Base-by-base conservation (phyloP, 2,888 invertebrate genomes). In the Brenthis daphne region DNA sequence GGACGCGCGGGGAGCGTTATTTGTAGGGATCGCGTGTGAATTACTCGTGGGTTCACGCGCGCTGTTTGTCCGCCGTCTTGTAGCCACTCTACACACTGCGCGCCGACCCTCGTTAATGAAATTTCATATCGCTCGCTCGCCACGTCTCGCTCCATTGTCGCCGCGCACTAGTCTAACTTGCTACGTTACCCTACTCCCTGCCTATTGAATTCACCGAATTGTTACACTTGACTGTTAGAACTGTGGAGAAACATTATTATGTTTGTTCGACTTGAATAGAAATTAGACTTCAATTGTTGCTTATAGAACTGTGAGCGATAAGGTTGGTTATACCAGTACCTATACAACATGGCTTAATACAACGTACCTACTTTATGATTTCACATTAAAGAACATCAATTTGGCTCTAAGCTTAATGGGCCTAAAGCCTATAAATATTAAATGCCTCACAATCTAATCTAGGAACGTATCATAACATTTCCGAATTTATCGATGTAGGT, bases 1-100 rank as follows among this genome's bases (percentile, higher is more conserved):
- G 74, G 65, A 74, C 71, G 76, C 75, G 81, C 77, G 80, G 80
- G 78, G 72, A 80, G 82, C 85, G 88, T 89, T 91, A 90, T 91
- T 90, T 90, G 90, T 91, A 90, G 89, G 90, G 90, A 89, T 91
- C 89, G 90, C 92, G 90, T 92, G 92, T 91, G 92, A 92, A 91
- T 92, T 92, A 92, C 90, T 91, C 90, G 89, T 90, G 88, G 90
- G 89, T 90, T 92, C 89, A 90, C 91, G 92, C 90, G 89, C 90
- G 84, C 85, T 88, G 87, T 89, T 89, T 88, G 88, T 86, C 84
- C 84, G 82, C 80, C 86, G 87, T 89, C 88, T 88, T 88, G 88
- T 82, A 84, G 85, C 85, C 37, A 43, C 85, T 82, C 82, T 80
- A 79, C 33, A 24, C 55, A 64, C 33, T 51, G 65, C 20, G 77